Conservation (phyloP, 1,140 invertebrate species). For the Cecropterus lyciades region DNA sequence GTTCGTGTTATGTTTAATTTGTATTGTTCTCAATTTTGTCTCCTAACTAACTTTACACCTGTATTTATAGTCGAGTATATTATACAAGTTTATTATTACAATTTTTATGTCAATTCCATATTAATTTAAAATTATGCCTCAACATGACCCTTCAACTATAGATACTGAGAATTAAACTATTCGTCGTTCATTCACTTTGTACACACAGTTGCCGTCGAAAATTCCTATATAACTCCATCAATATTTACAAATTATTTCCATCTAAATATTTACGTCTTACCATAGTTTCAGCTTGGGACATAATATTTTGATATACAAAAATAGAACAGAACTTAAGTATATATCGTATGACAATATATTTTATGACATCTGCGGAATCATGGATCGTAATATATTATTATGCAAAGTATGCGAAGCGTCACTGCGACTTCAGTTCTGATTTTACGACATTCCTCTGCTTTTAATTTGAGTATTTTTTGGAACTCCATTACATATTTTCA, state of each 20-base stretch:
- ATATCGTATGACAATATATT: too few species aligned
- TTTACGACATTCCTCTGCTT: too few species aligned
- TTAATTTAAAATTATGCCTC: background rate
- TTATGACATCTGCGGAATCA: too few species aligned
- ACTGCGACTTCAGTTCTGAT: too few species aligned
- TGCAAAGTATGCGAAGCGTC: too few species aligned
- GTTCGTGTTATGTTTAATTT: background rate
- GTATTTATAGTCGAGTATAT: background rate
- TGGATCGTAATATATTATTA: too few species aligned
- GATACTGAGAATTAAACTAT: slow-evolving; percentile 4
- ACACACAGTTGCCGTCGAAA: slow-evolving; percentile 31
- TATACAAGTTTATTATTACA: background rate
- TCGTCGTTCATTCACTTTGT: slow-evolving; percentile 23
- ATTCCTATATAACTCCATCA: background rate
- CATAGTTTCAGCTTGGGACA: background rate
- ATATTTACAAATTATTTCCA: slow-evolving; percentile 46
- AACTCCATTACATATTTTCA: too few species aligned
- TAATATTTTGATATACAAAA: too few species aligned
- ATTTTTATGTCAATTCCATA: slow-evolving; percentile 1
- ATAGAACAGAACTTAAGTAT: too few species aligned
- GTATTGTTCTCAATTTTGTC: background rate
- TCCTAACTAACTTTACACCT: background rate
- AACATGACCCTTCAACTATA: background rate
- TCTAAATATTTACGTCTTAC: background rate
- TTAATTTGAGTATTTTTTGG: too few species aligned